These are phyloP conservation scores for Bos javanicus DNA, from an alignment of 2,113 vertebrate genomes.

Conservation along the genomic window DNA sequence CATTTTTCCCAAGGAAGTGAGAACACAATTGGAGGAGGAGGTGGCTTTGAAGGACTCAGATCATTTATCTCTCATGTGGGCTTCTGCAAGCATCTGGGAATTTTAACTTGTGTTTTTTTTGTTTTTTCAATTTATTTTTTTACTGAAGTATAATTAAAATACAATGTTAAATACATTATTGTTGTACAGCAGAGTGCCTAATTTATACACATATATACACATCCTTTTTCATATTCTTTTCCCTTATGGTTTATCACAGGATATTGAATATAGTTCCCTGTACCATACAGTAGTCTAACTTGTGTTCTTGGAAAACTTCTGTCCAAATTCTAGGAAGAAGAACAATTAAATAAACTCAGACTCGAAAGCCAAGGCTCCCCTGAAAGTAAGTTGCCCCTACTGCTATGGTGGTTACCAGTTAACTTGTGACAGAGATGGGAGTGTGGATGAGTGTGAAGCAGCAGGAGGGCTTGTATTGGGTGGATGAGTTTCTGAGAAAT, in stretches of 20 bases:
- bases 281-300: slow-evolving; percentile 12
- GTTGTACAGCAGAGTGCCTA: background rate
- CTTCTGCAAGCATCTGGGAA: background rate
- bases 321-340: slow-evolving; percentile 87
- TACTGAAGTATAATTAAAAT: background rate
- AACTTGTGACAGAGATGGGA: background rate
- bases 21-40: background rate
- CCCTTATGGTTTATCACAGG: background rate
- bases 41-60: background rate
- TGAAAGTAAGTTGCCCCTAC: slow-evolving; percentile 85
- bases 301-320: slow-evolving; percentile 66
- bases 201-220: background rate
- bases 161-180: background rate
- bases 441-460: background rate
- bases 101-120: slow-evolving; percentile 33
- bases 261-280: background rate
- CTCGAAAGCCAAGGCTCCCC: slow-evolving; percentile 87
- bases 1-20: background rate
- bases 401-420: background rate
- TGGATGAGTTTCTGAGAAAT: background rate
- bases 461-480: background rate
- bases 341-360: slow-evolving; percentile 88
- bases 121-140: background rate
- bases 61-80: background rate
- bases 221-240: background rate